phyloP scores from a whole-genome alignment of 2,888 invertebrate species.

The Lymantria monacha region DNA sequence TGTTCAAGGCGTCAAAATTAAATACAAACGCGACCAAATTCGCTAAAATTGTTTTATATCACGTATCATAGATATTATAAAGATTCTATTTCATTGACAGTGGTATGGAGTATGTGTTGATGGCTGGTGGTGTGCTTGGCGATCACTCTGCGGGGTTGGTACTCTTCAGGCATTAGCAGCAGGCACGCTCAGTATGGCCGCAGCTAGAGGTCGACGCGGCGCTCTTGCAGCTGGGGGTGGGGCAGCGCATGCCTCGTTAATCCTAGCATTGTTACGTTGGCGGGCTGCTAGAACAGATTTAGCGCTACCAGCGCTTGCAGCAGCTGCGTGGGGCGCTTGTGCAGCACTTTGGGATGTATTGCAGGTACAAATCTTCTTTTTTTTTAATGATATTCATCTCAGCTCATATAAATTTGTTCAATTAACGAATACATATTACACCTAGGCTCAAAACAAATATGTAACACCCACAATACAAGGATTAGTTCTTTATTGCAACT shows the following conservation, averaged over 20 bases:
- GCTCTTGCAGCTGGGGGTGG: constrained; percentile 91
- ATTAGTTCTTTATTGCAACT: too few relatives aligned
- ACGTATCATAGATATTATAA: too few relatives aligned
- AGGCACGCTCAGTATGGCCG: constrained; percentile 90
- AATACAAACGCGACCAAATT: too few relatives aligned
- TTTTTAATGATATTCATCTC: not conserved
- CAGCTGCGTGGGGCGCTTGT: constrained; percentile 93
- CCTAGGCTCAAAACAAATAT: too few relatives aligned
- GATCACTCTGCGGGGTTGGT: constrained; percentile 88
- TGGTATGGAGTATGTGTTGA: constrained; percentile 92
- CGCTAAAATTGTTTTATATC: too few relatives aligned
- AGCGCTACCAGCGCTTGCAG: constrained; percentile 91
- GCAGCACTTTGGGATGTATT: constrained; percentile 92
- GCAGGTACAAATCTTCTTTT: constrained; percentile 75
- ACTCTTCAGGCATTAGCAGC: constrained; percentile 89
- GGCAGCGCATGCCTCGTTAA: constrained; percentile 89
- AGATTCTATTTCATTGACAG: constrained; percentile 58
- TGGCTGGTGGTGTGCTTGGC: constrained; percentile 87
- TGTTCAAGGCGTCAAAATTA: too few relatives aligned
- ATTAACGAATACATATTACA: too few relatives aligned
- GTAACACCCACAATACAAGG: too few relatives aligned
- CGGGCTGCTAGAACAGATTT: constrained; percentile 90
- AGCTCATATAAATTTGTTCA: too few relatives aligned
- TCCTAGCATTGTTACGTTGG: constrained; percentile 90
- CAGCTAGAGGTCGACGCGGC: constrained; percentile 87